These are phyloP conservation scores for Ariopsis seemanni DNA, from an alignment of 2,113 vertebrate genomes.

Conservation along the genomic window DNA sequence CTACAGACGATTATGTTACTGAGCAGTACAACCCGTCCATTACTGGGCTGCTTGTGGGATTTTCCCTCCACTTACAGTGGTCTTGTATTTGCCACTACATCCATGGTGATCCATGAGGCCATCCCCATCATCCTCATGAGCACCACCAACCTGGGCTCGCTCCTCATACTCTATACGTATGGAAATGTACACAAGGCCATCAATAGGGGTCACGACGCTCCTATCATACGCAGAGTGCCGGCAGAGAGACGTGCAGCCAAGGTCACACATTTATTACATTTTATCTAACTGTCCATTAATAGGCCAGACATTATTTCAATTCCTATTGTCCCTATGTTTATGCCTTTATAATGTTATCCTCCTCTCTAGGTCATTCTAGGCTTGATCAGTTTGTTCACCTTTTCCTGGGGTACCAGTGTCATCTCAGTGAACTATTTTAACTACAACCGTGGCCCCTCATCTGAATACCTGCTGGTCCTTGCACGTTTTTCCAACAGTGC, in stretches of 20 bases:
- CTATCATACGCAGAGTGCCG: slow-evolving; percentile 64
- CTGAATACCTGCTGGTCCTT: slow-evolving; percentile 66
- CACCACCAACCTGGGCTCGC: slow-evolving; percentile 71
- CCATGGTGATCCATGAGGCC: slow-evolving; percentile 75
- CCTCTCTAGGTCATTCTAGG: slow-evolving; percentile 72
- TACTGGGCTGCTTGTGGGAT: slow-evolving; percentile 78
- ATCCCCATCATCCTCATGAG: slow-evolving; percentile 76
- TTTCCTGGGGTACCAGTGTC: slow-evolving; percentile 75
- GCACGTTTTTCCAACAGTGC: slow-evolving; percentile 72
- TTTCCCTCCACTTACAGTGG: slow-evolving; percentile 67
- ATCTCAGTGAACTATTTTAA: slow-evolving; percentile 79
- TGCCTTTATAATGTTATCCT: slow-evolving; percentile 62
- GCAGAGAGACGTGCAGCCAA: slow-evolving; percentile 76
- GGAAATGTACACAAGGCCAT: slow-evolving; percentile 41
- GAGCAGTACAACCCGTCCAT: slow-evolving; percentile 74
- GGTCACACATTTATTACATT: slow-evolving; percentile 54
- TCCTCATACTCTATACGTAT: slow-evolving; percentile 72
- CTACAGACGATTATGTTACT: slow-evolving; percentile 74
- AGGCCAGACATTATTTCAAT: neutral
- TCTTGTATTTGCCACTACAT: slow-evolving; percentile 72
- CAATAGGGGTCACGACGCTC: slow-evolving; percentile 41
- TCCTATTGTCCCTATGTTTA: neutral
- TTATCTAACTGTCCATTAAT: neutral
- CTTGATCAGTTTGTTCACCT: slow-evolving; percentile 74
- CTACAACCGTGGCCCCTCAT: slow-evolving; percentile 65